Evolutionary conservation across 2,888 invertebrate species (phyloP), one percentile per base, ranked within the genome.

Genomic region (Glaucopsyche alexis): DNA sequence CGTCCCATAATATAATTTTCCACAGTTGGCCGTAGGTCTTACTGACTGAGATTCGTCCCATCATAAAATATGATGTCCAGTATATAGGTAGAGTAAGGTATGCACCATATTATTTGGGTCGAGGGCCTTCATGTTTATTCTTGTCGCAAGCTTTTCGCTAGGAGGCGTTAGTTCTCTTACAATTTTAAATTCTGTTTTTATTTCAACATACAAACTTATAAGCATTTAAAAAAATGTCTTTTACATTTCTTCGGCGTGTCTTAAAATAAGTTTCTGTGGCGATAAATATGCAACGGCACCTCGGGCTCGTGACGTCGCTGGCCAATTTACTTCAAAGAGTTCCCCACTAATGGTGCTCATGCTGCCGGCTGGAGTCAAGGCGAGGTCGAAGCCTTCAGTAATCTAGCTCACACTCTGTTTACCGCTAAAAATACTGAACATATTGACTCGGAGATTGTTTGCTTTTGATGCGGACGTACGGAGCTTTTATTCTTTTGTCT

Each of bases 281-380:
- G 7, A 42, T 42, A n/a, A 40, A 42, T 42, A 42, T 66, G 42
- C 42, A 66, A n/a, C 40, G 16, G 11, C 40, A 66, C 66, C 66
- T n/a, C 66, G 9, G 66, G 66, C 66, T 38, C 3, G 8, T 40
- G 3, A 65, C 40, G 8, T 42, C 16, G 16, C 66, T 42, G 42
- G 66, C 66, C 66, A 66, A 66, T 66, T 66, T 66, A 42, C 19
- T 38, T 42, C 66, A 65, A 40, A 65, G 65, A 65, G 65, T 55
- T n/a, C n/a, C 29, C 14, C 65, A 40, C 66, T 66, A 66, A 66
- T 66, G 66, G 66, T 42, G 40, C 40, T 38, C 65, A 13, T 16
- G 38, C n/a, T 50, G 50, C 8, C n/a, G 16, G 55, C 42, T 16
- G 19, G 42, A 66, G 66, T 66, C 66, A 66, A 66, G 66, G 42